phyloP scores from a whole-genome alignment of 2,797 vertebrate genomes.

The Ataeniobius toweri region DNA sequence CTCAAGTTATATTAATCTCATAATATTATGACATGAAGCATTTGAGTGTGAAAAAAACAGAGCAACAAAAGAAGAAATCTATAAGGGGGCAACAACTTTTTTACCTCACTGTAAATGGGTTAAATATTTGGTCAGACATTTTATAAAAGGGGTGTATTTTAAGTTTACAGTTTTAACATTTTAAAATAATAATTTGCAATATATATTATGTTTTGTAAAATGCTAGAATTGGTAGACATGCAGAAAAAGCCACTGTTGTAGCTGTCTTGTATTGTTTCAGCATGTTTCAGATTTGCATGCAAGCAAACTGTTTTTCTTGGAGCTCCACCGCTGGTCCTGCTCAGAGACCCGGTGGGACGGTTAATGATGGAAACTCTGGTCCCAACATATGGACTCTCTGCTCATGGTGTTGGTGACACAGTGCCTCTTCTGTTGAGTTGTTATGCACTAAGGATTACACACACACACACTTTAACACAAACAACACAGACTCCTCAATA shows the following conservation, averaged over 20 bases:
- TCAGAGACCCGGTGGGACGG: slow-evolving; percentile 49
- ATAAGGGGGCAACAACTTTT: not conserved
- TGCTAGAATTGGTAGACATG: not conserved
- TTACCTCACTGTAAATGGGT: not conserved
- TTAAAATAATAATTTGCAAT: not conserved
- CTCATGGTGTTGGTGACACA: slow-evolving; percentile 66
- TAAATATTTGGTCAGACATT: not conserved
- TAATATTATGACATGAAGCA: too few species aligned
- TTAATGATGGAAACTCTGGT: slow-evolving; percentile 74
- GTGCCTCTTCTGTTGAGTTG: slow-evolving; percentile 50
- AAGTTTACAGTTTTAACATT: not conserved
- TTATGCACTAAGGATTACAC: slow-evolving; percentile 41
- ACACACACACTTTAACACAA: slow-evolving; percentile 20
- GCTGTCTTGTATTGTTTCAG: not conserved
- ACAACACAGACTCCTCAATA: slow-evolving; percentile 21
- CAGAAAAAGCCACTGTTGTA: not conserved
- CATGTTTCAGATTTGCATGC: slow-evolving; percentile 25
- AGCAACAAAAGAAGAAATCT: not conserved
- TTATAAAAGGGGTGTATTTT: too few species aligned
- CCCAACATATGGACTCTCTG: slow-evolving; percentile 64
- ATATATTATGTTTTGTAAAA: not conserved
- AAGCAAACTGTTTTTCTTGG: slow-evolving; percentile 22
- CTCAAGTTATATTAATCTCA: not conserved
- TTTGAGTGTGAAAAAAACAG: too few species aligned
- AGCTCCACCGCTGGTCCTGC: slow-evolving; percentile 44